Conservation (phyloP, 2,113 vertebrate genomes). For the Theristicus caerulescens region DNA sequence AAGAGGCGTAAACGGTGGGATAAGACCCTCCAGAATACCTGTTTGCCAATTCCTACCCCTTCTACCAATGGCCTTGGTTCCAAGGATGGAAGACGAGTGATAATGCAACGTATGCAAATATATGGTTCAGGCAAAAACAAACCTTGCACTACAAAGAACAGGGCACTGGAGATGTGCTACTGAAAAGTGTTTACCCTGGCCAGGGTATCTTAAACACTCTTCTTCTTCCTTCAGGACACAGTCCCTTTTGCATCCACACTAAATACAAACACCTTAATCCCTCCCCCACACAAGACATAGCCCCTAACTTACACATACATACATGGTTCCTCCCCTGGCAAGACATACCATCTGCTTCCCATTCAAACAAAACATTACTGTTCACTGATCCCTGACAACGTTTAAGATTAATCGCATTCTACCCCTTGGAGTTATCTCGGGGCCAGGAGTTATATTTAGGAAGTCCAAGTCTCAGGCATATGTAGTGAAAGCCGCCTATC, state of each 20-base stretch:
- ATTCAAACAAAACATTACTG: background rate
- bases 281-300: background rate
- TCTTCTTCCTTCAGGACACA: background rate
- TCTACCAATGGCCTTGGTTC: background rate
- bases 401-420: background rate
- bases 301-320: background rate
- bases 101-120: background rate
- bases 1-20: background rate
- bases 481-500: background rate
- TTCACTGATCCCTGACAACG: background rate
- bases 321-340: background rate
- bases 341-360: background rate
- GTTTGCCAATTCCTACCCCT: background rate
- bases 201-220: background rate
- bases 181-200: background rate
- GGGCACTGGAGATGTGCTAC: background rate
- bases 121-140: background rate
- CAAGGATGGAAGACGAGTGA: background rate
- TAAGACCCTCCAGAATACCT: background rate
- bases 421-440: background rate
- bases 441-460: background rate
- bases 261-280: background rate
- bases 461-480: background rate
- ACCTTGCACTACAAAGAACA: background rate
- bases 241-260: background rate